phyloP scores from a whole-genome alignment of 2,888 invertebrate species.

The Pardosa pseudoannulata region DNA sequence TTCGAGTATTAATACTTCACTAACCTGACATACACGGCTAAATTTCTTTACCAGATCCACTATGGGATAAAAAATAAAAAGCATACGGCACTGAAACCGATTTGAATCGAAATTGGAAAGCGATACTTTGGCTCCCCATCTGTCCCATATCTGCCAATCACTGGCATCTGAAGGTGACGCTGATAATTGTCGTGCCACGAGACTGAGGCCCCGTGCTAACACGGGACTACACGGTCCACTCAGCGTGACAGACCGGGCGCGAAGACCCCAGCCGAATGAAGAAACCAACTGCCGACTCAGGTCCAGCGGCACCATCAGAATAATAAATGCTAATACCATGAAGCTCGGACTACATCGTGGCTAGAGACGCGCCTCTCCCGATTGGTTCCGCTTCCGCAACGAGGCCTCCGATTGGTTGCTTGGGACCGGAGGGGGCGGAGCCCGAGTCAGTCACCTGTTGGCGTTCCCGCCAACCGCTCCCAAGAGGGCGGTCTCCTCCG shows the following conservation, averaged over 20 bases:
- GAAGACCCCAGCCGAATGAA: constrained; percentile 50
- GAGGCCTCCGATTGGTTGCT: constrained; percentile 51
- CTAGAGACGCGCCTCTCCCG: constrained; percentile 51
- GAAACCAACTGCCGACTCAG: constrained; percentile 45
- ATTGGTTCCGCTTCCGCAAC: constrained; percentile 51
- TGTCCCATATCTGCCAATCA: constrained; percentile 29
- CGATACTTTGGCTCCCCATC: too few relatives aligned
- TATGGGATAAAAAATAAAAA: too few relatives aligned
- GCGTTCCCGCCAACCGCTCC: constrained; percentile 72
- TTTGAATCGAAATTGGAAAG: too few relatives aligned
- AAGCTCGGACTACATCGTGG: constrained; percentile 58
- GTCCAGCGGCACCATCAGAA: constrained; percentile 67
- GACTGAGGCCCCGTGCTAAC: background rate
- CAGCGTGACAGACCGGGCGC: constrained; percentile 41
- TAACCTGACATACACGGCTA: too few relatives aligned
- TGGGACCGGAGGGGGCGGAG: constrained; percentile 48
- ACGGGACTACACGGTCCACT: constrained; percentile 19
- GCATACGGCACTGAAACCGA: too few relatives aligned
- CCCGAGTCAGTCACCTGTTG: constrained; percentile 71
- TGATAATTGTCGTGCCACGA: constrained; percentile 18
- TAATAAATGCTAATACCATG: constrained; percentile 73
- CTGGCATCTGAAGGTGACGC: constrained; percentile 2
- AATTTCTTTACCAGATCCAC: too few relatives aligned
- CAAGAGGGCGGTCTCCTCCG: constrained; percentile 72
- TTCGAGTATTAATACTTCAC: too few relatives aligned